Percentiles rank a stretch among this genome's conserved stretches.
Evolutionary conservation across 2,888 invertebrate genomes (phyloP).

Genomic region (Polymixis lichenea): DNA sequence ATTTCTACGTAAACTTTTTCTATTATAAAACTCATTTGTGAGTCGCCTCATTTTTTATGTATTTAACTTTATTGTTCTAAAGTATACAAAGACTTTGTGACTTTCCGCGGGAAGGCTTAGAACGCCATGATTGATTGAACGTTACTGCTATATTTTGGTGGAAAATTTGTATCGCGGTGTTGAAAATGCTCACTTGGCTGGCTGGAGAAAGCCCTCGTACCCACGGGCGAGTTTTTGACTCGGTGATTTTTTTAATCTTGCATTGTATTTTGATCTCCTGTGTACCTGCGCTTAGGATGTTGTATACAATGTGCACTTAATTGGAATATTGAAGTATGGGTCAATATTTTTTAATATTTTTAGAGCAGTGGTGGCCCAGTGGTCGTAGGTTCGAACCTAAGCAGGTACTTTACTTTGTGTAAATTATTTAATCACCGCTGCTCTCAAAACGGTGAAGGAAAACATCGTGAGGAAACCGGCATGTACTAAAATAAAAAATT

Average conservation of each 20-base stretch:
- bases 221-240: too few relatives aligned
- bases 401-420: too few relatives aligned
- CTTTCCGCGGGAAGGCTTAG: slow-evolving; percentile 33
- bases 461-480: too few relatives aligned
- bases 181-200: slow-evolving; percentile 25
- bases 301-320: neutral
- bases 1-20: slow-evolving; percentile 68
- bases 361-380: too few relatives aligned
- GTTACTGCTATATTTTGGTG: slow-evolving; percentile 21
- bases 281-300: neutral
- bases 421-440: too few relatives aligned
- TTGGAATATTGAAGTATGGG: slow-evolving; percentile 8
- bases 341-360: slow-evolving; percentile 1
- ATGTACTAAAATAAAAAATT: too few relatives aligned
- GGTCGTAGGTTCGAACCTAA: too few relatives aligned
- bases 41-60: slow-evolving; percentile 61
- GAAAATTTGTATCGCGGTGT: slow-evolving; percentile 16
- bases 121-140: slow-evolving; percentile 43
- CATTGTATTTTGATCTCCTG: neutral
- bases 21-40: slow-evolving; percentile 69
- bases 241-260: neutral
- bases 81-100: slow-evolving; percentile 61
- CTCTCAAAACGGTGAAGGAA: too few relatives aligned
- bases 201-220: neutral
- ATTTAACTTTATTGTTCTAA: slow-evolving; percentile 64